Percentiles rank a stretch among this genome's conserved stretches.
phyloP scores from a whole-genome alignment of 2,888 invertebrate species.

The Sussaba pulchella region DNA sequence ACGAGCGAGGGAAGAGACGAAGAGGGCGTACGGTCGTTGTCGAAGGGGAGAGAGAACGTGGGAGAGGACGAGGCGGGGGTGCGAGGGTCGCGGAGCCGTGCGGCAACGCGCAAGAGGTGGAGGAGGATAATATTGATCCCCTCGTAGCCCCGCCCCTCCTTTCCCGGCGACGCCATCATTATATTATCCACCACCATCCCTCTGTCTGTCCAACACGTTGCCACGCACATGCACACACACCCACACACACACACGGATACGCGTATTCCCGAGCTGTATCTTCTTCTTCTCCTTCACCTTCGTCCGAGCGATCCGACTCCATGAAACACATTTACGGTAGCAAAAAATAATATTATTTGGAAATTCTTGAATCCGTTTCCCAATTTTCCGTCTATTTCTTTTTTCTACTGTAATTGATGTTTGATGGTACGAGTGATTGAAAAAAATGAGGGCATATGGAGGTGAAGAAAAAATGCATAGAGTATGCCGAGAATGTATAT shows the following conservation, averaged over 20 bases:
- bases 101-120: conserved; percentile 75
- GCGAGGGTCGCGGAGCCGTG: conserved; percentile 65
- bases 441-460: too few species aligned
- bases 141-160: conserved; percentile 84
- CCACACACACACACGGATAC: conserved; percentile 45
- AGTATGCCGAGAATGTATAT: too few species aligned
- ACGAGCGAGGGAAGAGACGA: conserved; percentile 60
- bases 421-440: too few species aligned
- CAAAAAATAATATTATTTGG: neutral
- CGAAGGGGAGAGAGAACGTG: conserved; percentile 49
- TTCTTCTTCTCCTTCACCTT: conserved; percentile 28
- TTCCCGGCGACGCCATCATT: conserved; percentile 83
- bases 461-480: too few species aligned
- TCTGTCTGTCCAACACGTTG: conserved; percentile 72
- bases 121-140: conserved; percentile 85
- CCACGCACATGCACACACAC: conserved; percentile 50
- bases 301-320: conserved; percentile 18
- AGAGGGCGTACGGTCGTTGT: conserved; percentile 61
- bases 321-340: neutral
- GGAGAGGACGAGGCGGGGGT: conserved; percentile 65
- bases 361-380: neutral
- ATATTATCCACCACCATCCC: conserved; percentile 84
- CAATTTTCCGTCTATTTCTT: too few species aligned
- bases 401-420: too few species aligned
- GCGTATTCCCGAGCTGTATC: conserved; percentile 59